Evolutionary conservation across 2,797 vertebrate genomes (phyloP).

Genomic region (Mastacembelus armatus): DNA sequence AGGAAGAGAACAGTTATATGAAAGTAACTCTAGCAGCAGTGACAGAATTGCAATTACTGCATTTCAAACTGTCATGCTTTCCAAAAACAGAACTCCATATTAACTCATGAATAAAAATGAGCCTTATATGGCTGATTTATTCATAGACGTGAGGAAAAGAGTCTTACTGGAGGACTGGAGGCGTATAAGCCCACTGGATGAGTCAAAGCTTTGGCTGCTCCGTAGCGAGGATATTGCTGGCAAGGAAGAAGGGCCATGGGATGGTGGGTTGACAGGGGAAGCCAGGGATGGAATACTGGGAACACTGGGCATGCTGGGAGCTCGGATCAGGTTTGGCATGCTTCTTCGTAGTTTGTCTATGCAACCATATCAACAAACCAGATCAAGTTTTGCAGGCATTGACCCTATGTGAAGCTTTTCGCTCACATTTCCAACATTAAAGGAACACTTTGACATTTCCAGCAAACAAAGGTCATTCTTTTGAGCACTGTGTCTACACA

Average conservation of each 20-base stretch:
- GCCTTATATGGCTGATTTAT: slow-evolving; percentile 12
- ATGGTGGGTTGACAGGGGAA: slow-evolving; percentile 73
- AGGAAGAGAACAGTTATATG: slow-evolving; percentile 19
- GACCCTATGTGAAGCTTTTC: not conserved
- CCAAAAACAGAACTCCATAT: not conserved
- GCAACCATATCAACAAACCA: slow-evolving; percentile 52
- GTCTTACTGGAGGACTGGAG: slow-evolving; percentile 94
- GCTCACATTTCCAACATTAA: not conserved
- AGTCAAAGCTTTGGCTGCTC: slow-evolving; percentile 98
- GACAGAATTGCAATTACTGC: not conserved
- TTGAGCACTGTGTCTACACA: too few relatives aligned
- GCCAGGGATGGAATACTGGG: slow-evolving; percentile 88
- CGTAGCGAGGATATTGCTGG: slow-evolving; percentile 86
- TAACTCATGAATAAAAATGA: slow-evolving; percentile 14
- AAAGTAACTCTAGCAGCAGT: not conserved
- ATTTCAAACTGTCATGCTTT: not conserved
- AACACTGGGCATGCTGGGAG: slow-evolving; percentile 95
- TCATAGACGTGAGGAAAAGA: slow-evolving; percentile 22
- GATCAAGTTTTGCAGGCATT: slow-evolving; percentile 24
- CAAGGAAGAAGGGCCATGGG: slow-evolving; percentile 84
- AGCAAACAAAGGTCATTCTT: not conserved
- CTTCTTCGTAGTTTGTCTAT: slow-evolving; percentile 96
- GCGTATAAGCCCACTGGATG: slow-evolving; percentile 90
- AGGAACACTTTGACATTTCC: not conserved
- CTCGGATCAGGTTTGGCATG: slow-evolving; percentile 96